Evolutionary conservation across 2,888 invertebrate species (phyloP), one percentile per base, ranked within the genome.

Genomic region (Esperia sulphurella): DNA sequence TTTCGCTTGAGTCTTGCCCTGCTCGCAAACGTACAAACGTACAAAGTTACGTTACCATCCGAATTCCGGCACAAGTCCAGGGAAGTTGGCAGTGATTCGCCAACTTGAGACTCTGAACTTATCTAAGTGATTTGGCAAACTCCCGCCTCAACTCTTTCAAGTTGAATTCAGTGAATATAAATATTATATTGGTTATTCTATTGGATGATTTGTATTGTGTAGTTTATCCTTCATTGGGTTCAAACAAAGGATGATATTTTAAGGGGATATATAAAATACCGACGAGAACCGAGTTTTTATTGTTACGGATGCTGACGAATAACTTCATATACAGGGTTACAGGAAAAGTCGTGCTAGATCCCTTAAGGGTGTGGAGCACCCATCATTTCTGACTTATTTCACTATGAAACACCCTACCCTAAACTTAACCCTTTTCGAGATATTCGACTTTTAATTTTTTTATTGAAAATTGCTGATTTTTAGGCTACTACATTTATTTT

Each of bases 41-140:
- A 29, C n/a, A 31, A 46, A 46, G 46, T 46, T 46, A 30, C 13
- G 40, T 40, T 31, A 28, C 29, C 33, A 37, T 45, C 28, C 33
- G 35, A 41, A 46, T 35, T 41, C 80, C 80, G 85, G 84, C 84
- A 74, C 53, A 61, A 68, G 63, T 81, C 83, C 85, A 85, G 79
- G 68, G 76, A 85, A 86, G 68, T 85, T 83, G 55, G 65, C 66
- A 70, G 70, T 72, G 75, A 78, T 78, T 76, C 63, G 65, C 68
- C 72, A 68, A 77, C 66, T 77, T 59, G 59, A 59, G 66, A 3
- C 65, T 67, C 68, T 71, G 69, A 79, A 83, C 72, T 80, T 82
- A 71, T 74, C 75, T 71, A 80, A 84, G 81, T 79, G 85, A 86
- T 86, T 85, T 85, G 83, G 84, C 76, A 79, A 81, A 83, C 73